Percentiles rank a stretch among this genome's conserved stretches.
phyloP scores from a whole-genome alignment of 1,140 invertebrate genomes.

The Leptinotarsa undecemlineata region DNA sequence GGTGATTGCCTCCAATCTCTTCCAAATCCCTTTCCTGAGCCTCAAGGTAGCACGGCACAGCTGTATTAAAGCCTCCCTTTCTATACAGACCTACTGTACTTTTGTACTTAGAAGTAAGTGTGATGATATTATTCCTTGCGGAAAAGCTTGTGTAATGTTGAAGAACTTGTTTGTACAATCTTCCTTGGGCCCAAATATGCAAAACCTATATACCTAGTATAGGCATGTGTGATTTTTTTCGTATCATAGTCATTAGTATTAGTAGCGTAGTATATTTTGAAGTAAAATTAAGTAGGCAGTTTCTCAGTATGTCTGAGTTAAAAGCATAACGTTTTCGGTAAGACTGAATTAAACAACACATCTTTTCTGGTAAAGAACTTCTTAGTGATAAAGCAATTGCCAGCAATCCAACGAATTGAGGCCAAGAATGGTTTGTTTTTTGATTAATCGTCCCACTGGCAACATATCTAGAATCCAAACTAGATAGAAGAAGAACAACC shows the following conservation, averaged over 20 bases:
- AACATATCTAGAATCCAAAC: no score
- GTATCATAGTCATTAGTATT: constrained; percentile 55
- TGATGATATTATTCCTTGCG: constrained; percentile 47
- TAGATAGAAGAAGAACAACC: no score
- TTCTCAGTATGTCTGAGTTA: constrained; percentile 28
- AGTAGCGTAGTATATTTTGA: constrained; percentile 41
- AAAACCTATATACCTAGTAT: constrained; percentile 53
- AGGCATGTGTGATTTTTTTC: constrained; percentile 56
- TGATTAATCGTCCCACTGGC: no score
- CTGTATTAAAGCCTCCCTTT: constrained; percentile 34
- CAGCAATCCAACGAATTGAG: constrained; percentile 21
- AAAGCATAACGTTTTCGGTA: constrained; percentile 51
- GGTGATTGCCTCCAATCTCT: constrained; percentile 20
- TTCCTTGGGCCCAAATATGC: constrained; percentile 56
- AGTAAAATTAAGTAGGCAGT: constrained; percentile 29
- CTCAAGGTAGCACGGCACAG: constrained; percentile 46
- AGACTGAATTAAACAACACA: constrained; percentile 56
- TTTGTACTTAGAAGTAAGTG: constrained; percentile 48
- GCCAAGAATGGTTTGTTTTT: constrained; percentile 20
- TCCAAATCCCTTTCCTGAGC: constrained; percentile 25
- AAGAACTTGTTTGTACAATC: constrained; percentile 54
- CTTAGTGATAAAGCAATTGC: constrained; percentile 48
- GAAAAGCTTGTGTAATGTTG: constrained; percentile 49
- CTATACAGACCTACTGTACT: constrained; percentile 39
- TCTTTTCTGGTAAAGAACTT: constrained; percentile 53